Base-by-base conservation (phyloP, 2,888 invertebrate genomes). In the Tuberolachnus salignus region DNA sequence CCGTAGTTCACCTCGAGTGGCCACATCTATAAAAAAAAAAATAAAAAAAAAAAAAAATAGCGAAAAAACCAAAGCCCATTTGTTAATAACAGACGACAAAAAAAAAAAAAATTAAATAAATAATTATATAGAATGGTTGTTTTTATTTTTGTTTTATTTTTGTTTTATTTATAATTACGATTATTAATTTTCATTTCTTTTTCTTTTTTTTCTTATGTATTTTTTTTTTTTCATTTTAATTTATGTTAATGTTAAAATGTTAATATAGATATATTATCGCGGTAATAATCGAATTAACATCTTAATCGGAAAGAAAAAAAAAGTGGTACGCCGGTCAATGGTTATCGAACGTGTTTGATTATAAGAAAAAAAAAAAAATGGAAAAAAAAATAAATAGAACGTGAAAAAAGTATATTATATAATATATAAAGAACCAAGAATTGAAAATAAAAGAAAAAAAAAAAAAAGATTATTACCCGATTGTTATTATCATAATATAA, bases 11-110 rank as follows among this genome's bases (percentile, higher is more conserved):
- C 82, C 83, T 82, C 81, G 82, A 83, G 66, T 78, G 67, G 81
- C 82, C 83, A 82, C 82, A 83, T 82, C 82, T 83, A 82, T 67
- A 82, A 82, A 78, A 82, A 73, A 81, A 67, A 78, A 82, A 82
- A 78, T 82, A 73, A 81, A 67, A 78, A 67, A 19, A 34, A 78
- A 74, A 64, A 46, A 46, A 46, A 55, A 67, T 78, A 59, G 67
- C 67, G 75, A 75, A 75, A 75, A 75, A 67, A 67, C 75, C 75
- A 78, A 67, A 67, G 67, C 67, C 67, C 67, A 59, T 34, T 34
- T 55, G 75, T 78, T 78, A 67, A 78, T 78, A 67, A 78, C 49
- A 67, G 67, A 78, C 34, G 34, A 34, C 34, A 34, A 34, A 34
- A 3, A 19, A 21, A 21, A 21, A 13, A 61, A 19, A 26, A 42